Conservation (phyloP, 2,797 vertebrate species). For the Sarcophilus harrisii region DNA sequence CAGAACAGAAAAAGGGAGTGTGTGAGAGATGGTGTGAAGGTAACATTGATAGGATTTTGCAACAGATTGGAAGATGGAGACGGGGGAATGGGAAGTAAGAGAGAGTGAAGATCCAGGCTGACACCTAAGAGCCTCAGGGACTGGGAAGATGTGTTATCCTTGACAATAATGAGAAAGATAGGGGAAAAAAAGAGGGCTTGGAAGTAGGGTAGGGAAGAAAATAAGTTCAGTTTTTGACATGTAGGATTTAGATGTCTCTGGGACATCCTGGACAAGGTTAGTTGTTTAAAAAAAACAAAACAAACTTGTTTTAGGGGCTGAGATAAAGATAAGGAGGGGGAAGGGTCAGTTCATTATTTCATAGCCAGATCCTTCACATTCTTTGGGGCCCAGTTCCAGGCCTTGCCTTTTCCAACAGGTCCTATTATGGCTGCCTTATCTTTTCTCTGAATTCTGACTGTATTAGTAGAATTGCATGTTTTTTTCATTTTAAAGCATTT, state of each 20-base stretch:
- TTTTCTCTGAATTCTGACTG: not conserved
- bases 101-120: not conserved
- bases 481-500: not conserved
- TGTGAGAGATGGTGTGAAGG: not conserved
- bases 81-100: not conserved
- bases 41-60: not conserved
- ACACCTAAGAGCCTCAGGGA: not conserved
- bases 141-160: not conserved
- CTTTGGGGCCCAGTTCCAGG: not conserved
- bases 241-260: not conserved
- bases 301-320: not conserved
- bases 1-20: not conserved
- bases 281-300: not conserved
- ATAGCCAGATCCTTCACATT: not conserved
- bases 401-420: not conserved
- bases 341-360: not conserved
- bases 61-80: not conserved
- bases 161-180: not conserved
- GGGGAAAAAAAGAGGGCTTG: not conserved
- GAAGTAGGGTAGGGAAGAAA: not conserved
- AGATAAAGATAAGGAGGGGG: not conserved
- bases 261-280: not conserved
- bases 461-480: not conserved
- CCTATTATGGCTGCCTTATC: not conserved
- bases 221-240: not conserved